These are phyloP conservation scores for Anoplius nigerrimus DNA, from an alignment of 2,888 invertebrate genomes.

Conservation along the genomic window DNA sequence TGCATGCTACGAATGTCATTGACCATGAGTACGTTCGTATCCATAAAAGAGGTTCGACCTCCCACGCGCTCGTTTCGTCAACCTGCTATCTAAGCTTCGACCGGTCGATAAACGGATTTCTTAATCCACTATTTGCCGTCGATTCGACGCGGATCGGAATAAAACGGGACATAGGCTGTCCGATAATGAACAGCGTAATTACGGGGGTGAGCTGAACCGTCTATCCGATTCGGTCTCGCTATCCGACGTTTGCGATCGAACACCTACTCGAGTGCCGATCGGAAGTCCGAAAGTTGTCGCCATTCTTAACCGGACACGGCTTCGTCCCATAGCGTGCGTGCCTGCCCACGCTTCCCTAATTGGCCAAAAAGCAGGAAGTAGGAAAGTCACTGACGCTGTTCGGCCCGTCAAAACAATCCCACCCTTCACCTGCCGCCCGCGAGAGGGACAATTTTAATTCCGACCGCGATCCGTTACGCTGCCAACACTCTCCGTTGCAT, in stretches of 20 bases:
- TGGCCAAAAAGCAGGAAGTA: too few relatives aligned
- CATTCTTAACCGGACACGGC: constrained; percentile 27
- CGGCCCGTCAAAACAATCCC: too few relatives aligned
- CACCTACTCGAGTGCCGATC: constrained; percentile 58
- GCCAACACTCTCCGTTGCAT: background rate
- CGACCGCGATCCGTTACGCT: constrained; percentile 37
- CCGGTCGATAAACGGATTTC: background rate
- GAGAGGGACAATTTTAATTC: too few relatives aligned
- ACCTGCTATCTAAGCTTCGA: constrained; percentile 36
- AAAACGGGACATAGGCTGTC: too few relatives aligned
- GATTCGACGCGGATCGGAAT: too few relatives aligned
- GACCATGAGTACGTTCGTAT: constrained; percentile 57
- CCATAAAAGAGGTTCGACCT: constrained; percentile 34
- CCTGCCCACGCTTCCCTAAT: too few relatives aligned
- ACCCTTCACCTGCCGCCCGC: too few relatives aligned
- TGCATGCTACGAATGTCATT: constrained; percentile 52
- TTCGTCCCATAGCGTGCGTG: too few relatives aligned
- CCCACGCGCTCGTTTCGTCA: constrained; percentile 33
- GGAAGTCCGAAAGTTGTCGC: constrained; percentile 18
- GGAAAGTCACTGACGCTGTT: too few relatives aligned
- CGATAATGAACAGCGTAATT: too few relatives aligned
- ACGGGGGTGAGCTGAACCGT: constrained; percentile 40
- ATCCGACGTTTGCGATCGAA: constrained; percentile 62
- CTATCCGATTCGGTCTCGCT: constrained; percentile 60
- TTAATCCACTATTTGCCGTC: too few relatives aligned